These are phyloP conservation scores for Grammomys surdaster DNA, from an alignment of 2,113 vertebrate genomes.

Conservation along the genomic window DNA sequence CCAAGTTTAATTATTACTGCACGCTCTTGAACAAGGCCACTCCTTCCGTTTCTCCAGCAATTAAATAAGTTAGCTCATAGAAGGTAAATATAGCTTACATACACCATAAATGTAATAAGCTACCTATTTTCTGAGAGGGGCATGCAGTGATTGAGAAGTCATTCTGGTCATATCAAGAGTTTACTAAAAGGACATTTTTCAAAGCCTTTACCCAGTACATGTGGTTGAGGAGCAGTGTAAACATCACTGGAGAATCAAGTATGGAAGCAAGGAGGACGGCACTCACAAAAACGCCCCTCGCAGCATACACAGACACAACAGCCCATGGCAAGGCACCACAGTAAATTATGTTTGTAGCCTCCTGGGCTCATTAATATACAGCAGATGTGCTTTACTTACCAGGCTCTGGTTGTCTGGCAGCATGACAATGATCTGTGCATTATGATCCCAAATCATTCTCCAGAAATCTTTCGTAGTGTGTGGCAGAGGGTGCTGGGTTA, in stretches of 20 bases:
- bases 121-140: background rate
- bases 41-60: background rate
- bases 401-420: conserved; percentile 95
- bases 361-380: background rate
- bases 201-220: background rate
- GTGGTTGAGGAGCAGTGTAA: background rate
- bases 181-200: background rate
- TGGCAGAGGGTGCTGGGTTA: conserved; percentile 97
- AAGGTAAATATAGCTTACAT: background rate
- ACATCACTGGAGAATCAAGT: background rate
- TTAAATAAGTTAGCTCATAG: background rate
- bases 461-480: conserved; percentile 98
- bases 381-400: conserved; percentile 85
- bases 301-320: background rate
- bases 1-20: background rate
- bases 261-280: fast-evolving
- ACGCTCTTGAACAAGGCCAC: background rate
- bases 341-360: background rate
- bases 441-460: conserved; percentile 99
- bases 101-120: background rate
- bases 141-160: background rate
- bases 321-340: background rate
- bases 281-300: background rate
- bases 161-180: background rate
- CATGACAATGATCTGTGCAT: conserved; percentile 98